These are phyloP conservation scores for Cydia splendana DNA, from an alignment of 1,140 invertebrate species.

Conservation along the genomic window DNA sequence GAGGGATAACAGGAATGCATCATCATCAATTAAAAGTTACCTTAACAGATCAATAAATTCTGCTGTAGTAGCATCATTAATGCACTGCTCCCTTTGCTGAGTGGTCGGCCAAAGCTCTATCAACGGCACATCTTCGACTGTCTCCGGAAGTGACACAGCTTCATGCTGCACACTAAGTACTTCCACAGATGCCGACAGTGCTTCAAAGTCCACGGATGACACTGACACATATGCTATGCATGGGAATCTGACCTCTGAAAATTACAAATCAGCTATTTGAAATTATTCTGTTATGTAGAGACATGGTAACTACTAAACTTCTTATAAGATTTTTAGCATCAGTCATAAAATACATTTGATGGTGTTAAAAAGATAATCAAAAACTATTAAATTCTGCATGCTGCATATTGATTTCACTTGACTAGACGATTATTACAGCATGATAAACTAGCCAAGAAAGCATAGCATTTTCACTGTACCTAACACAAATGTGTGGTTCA, in stretches of 20 bases:
- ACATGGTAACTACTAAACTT: too few relatives aligned
- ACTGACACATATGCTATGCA: slow-evolving; percentile 67
- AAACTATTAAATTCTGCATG: too few relatives aligned
- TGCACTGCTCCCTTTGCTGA: slow-evolving; percentile 60
- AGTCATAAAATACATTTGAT: too few relatives aligned
- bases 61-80: slow-evolving; percentile 67
- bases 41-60: slow-evolving; percentile 72
- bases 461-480: too few relatives aligned
- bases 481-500: too few relatives aligned
- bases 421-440: too few relatives aligned
- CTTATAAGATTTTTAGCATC: too few relatives aligned
- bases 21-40: slow-evolving; percentile 40
- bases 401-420: too few relatives aligned
- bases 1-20: too few relatives aligned
- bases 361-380: too few relatives aligned
- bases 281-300: too few relatives aligned
- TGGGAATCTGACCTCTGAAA: slow-evolving; percentile 70
- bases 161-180: slow-evolving; percentile 72
- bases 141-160: slow-evolving; percentile 61
- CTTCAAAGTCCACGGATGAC: slow-evolving; percentile 69
- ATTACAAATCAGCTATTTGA: slow-evolving; percentile 6
- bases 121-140: slow-evolving; percentile 63
- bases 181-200: slow-evolving; percentile 62
- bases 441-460: too few relatives aligned
- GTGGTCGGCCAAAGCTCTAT: slow-evolving; percentile 70